phyloP scores from a whole-genome alignment of 2,797 vertebrate species.

The Brachyrhaphis roseni region DNA sequence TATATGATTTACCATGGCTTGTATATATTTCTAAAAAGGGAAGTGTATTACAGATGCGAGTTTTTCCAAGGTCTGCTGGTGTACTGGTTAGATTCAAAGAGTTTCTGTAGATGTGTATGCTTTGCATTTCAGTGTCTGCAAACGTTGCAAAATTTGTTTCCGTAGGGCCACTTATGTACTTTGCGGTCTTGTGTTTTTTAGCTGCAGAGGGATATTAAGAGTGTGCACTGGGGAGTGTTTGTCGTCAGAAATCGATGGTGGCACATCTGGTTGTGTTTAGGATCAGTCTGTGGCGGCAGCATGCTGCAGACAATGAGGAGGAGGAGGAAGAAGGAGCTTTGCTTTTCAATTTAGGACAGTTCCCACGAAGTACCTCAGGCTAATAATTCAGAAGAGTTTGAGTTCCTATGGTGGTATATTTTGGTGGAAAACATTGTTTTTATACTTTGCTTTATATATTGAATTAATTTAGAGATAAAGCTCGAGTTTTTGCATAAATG shows the following conservation, averaged over 20 bases:
- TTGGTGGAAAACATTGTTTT: conserved; percentile 33
- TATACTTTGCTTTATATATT: conserved; percentile 23
- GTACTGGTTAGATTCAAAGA: conserved; percentile 50
- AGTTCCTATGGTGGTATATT: conserved; percentile 31
- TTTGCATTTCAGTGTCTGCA: conserved; percentile 22
- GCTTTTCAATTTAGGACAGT: conserved; percentile 77
- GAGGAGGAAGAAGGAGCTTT: conserved; percentile 54
- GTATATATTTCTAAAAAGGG: conserved; percentile 50
- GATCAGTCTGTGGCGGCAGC: conserved; percentile 72
- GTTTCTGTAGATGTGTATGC: conserved; percentile 22
- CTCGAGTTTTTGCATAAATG: conserved; percentile 17
- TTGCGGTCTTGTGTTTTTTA: conserved; percentile 50
- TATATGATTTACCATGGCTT: conserved; percentile 49
- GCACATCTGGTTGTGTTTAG: conserved; percentile 80
- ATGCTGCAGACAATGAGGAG: conserved; percentile 70
- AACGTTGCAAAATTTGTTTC: conserved; percentile 41
- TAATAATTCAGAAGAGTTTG: conserved; percentile 24
- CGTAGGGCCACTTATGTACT: conserved; percentile 35
- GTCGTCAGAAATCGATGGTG: conserved; percentile 68
- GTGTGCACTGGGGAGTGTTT: conserved; percentile 52
- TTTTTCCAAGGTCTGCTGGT: conserved; percentile 60
- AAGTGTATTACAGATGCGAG: conserved; percentile 48
- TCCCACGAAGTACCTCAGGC: conserved; percentile 73
- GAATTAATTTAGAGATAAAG: conserved; percentile 25
- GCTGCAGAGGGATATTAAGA: conserved; percentile 49